Conservation (phyloP, 53 echinoderm and acorn worm species). For the Arbacia lixula region DNA sequence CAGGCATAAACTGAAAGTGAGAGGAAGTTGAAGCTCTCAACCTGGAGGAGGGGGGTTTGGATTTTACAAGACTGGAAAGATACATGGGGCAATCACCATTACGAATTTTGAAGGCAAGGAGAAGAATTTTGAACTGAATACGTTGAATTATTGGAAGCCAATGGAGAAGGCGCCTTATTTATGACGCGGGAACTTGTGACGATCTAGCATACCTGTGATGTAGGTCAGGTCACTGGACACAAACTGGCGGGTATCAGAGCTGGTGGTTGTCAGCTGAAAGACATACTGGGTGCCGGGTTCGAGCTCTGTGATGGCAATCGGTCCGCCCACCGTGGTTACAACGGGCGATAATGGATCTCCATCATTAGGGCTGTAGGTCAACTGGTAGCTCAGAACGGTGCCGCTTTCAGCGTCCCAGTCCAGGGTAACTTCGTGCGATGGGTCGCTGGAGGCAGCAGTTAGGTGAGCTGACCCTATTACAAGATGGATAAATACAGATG, state of each 20-base stretch:
- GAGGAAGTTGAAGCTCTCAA: too few species aligned
- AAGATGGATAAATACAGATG: not conserved
- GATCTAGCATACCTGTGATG: slow-evolving; percentile 20
- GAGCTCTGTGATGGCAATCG: not conserved
- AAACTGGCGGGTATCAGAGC: not conserved
- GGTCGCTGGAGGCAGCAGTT: not conserved
- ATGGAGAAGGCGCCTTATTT: not conserved
- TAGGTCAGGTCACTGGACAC: slow-evolving; percentile 13
- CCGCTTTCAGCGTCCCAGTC: slow-evolving; percentile 50
- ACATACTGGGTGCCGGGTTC: slow-evolving; percentile 29
- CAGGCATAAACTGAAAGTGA: too few species aligned
- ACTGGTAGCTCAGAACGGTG: slow-evolving; percentile 14
- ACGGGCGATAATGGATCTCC: slow-evolving; percentile 1
- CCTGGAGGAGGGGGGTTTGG: too few species aligned
- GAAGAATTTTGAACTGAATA: too few species aligned
- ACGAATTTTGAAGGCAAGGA: too few species aligned
- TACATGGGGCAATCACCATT: too few species aligned
- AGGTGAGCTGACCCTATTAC: slow-evolving; percentile 29
- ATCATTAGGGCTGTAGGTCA: slow-evolving; percentile 14
- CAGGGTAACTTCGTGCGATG: not conserved
- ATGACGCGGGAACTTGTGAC: not conserved
- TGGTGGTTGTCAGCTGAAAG: slow-evolving; percentile 14
- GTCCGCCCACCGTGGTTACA: not conserved
- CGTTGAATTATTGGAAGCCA: too few species aligned
- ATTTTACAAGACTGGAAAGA: too few species aligned